These are phyloP conservation scores for Calliopsis andreniformis DNA, from an alignment of 1,140 invertebrate genomes.

Conservation along the genomic window DNA sequence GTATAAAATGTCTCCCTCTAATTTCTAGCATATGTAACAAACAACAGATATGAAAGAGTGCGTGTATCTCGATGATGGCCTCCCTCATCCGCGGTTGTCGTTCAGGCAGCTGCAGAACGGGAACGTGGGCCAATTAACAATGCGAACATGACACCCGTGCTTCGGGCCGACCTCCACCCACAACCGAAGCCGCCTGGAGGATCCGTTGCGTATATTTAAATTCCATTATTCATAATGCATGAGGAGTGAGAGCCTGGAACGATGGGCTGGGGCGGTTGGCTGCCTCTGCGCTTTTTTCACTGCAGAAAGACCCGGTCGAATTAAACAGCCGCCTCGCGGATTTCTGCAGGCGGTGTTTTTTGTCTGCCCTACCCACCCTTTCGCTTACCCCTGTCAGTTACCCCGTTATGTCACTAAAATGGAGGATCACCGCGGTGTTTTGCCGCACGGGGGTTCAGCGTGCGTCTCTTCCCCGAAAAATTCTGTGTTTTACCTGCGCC, in stretches of 20 bases:
- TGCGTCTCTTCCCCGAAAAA: conserved; percentile 31
- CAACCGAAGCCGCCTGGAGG: conserved; percentile 55
- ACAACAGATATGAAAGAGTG: conserved; percentile 16
- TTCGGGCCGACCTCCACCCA: conserved; percentile 32
- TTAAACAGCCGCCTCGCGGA: conserved; percentile 71
- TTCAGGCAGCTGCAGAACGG: conserved; percentile 51
- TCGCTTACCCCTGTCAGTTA: conserved; percentile 43
- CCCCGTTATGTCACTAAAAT: conserved; percentile 52
- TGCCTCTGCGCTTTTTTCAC: conserved; percentile 60
- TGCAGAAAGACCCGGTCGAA: conserved; percentile 62
- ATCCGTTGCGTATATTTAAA: conserved; percentile 74
- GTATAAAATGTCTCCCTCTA: conserved; percentile 15
- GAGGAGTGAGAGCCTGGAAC: conserved; percentile 54
- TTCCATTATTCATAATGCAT: conserved; percentile 78
- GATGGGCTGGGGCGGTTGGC: conserved; percentile 33
- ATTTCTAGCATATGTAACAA: conserved; percentile 32
- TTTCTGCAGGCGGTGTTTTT: conserved; percentile 67
- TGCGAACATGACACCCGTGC: conserved; percentile 69
- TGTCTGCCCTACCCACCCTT: conserved; percentile 46
- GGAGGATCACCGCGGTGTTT: conserved; percentile 55
- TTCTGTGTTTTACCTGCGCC: conserved; percentile 54
- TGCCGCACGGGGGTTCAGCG: conserved; percentile 38
- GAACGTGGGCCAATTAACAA: conserved; percentile 72
- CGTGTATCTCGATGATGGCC: conserved; percentile 19
- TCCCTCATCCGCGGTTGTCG: conserved; percentile 26